Percentiles rank a stretch among this genome's conserved stretches.
Conservation (phyloP, 2,797 vertebrate genomes). For the Apogon talboti region DNA sequence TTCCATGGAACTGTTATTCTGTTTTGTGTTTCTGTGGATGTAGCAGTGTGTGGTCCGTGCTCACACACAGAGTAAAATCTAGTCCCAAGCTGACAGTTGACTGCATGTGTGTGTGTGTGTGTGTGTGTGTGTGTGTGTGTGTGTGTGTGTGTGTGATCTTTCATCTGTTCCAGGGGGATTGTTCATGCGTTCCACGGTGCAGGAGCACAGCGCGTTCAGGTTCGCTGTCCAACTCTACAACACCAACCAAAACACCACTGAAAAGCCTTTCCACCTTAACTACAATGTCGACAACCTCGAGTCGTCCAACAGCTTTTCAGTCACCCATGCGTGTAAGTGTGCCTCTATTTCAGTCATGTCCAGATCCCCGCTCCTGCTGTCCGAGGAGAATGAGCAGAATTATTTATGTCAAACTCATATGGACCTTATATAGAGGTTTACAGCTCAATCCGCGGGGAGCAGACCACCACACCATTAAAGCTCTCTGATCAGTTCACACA, state of each 20-base stretch:
- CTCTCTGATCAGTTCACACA: background rate
- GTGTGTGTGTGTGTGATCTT: conserved; percentile 43
- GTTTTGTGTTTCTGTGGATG: background rate
- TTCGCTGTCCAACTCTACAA: conserved; percentile 99
- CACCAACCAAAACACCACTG: conserved; percentile 99
- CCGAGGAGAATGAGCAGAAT: conserved; percentile 52
- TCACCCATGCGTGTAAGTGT: conserved; percentile 99
- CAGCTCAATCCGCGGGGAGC: conserved; percentile 40
- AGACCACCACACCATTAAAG: conserved; percentile 21
- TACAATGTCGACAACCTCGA: conserved; percentile 99
- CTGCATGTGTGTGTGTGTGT: conserved; percentile 24
- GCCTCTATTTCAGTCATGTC: conserved; percentile 59
- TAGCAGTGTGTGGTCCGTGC: conserved; percentile 2
- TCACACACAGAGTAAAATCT: background rate
- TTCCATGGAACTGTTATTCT: conserved; percentile 16
- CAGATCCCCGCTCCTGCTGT: conserved; percentile 26
- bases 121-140: conserved; percentile 42
- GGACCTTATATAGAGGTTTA: conserved; percentile 35
- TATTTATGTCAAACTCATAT: conserved; percentile 55
- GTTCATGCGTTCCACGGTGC: conserved; percentile 99
- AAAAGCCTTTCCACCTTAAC: conserved; percentile 99
- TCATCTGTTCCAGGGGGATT: conserved; percentile 90
- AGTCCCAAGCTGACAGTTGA: background rate
- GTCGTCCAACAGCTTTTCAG: conserved; percentile 99
- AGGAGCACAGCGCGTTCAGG: conserved; percentile 99